Percentiles rank a stretch among this genome's conserved stretches.
phyloP scores from a whole-genome alignment of 2,797 vertebrate genomes.

The Cuculus canorus region DNA sequence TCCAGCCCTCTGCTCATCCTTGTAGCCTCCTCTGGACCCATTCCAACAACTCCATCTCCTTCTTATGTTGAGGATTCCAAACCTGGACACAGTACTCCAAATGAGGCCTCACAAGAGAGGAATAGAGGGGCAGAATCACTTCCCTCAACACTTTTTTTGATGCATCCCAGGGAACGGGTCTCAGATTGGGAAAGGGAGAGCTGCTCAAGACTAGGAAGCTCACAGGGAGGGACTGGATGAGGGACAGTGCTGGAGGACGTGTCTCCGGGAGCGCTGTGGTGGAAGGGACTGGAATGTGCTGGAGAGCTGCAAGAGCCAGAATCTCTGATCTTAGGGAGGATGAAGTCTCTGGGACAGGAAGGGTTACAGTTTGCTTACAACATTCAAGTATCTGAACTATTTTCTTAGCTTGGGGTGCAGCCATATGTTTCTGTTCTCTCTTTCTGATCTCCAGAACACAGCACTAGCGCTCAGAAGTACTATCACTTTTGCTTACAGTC shows the following conservation, averaged over 20 bases:
- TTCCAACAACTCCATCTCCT: too few relatives aligned
- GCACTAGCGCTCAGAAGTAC: not conserved
- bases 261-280: not conserved
- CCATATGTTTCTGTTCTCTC: not conserved
- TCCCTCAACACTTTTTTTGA: too few relatives aligned
- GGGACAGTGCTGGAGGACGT: rapidly evolving
- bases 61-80: too few relatives aligned
- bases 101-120: too few relatives aligned
- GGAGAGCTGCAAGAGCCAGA: not conserved
- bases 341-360: not conserved
- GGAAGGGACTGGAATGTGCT: not conserved
- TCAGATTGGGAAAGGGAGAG: not conserved
- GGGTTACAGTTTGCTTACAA: not conserved
- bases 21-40: too few relatives aligned
- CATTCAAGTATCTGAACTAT: not conserved
- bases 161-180: too few relatives aligned
- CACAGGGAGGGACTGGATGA: not conserved
- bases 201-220: not conserved
- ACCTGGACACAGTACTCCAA: too few relatives aligned
- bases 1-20: too few relatives aligned
- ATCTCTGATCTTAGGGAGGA: not conserved
- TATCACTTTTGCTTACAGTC: not conserved
- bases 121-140: too few relatives aligned
- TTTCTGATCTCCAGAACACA: not conserved
- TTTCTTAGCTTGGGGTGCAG: not conserved